Evolutionary conservation across 2,113 vertebrate species (phyloP).

Genomic region (Scatophagus argus): DNA sequence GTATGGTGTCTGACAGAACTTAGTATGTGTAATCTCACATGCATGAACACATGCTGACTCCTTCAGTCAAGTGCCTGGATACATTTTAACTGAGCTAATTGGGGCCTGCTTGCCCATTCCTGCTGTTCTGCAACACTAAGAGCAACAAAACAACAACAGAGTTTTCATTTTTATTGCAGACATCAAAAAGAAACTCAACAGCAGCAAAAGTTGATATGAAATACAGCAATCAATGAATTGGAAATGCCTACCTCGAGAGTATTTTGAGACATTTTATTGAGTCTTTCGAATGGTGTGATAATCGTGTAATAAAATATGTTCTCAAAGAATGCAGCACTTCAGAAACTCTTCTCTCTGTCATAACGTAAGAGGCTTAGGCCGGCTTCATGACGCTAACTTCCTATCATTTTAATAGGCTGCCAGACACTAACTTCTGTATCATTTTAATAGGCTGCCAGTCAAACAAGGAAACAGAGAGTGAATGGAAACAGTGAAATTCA

Average conservation of each 20-base stretch:
- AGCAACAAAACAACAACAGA: slow-evolving; percentile 7
- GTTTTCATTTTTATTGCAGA: slow-evolving; percentile 11
- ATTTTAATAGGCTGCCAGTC: slow-evolving; percentile 77
- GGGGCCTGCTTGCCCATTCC: slow-evolving; percentile 19
- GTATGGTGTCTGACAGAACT: slow-evolving; percentile 58
- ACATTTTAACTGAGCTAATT: slow-evolving; percentile 45
- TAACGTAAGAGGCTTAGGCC: slow-evolving; percentile 69
- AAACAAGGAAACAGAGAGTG: slow-evolving; percentile 45
- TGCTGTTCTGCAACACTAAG: slow-evolving; percentile 23
- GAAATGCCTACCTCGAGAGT: slow-evolving; percentile 11
- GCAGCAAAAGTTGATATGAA: slow-evolving; percentile 3
- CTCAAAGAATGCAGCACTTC: slow-evolving; percentile 59
- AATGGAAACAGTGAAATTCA: slow-evolving; percentile 54
- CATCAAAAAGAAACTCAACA: background rate
- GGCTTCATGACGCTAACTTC: slow-evolving; percentile 66
- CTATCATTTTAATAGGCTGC: slow-evolving; percentile 73
- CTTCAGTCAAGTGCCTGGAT: slow-evolving; percentile 28
- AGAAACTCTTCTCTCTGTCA: slow-evolving; percentile 64
- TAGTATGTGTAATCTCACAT: slow-evolving; percentile 45
- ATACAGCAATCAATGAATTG: background rate
- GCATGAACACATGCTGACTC: slow-evolving; percentile 43
- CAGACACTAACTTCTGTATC: slow-evolving; percentile 76
- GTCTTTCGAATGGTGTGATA: slow-evolving; percentile 59
- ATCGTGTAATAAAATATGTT: slow-evolving; percentile 63
- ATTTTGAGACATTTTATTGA: slow-evolving; percentile 25